phyloP scores from a whole-genome alignment of 2,113 vertebrate species.

The Indicator maculatus region DNA sequence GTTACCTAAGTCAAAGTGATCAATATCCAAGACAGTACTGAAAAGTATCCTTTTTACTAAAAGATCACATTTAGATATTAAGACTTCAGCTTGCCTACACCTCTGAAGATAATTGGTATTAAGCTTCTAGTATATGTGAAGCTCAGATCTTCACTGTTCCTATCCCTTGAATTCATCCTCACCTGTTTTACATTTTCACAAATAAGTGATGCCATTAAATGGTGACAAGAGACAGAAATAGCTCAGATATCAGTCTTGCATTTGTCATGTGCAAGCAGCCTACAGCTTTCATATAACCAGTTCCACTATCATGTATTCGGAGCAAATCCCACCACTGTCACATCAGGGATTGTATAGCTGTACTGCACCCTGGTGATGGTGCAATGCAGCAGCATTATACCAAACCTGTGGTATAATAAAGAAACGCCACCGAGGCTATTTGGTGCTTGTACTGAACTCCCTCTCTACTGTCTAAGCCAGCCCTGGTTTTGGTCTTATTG shows the following conservation, averaged over 20 bases:
- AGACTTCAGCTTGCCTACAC: neutral
- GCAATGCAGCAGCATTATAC: neutral
- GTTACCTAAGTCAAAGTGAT: neutral
- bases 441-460: neutral
- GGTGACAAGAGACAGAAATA: neutral
- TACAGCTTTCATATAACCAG: neutral
- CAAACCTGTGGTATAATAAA: neutral
- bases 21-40: neutral
- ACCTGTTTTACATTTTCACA: fast-evolving
- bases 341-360: neutral
- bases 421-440: neutral
- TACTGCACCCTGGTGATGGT: neutral
- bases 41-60: neutral
- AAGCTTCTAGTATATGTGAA: neutral
- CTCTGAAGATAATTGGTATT: neutral
- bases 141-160: neutral
- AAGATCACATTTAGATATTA: neutral
- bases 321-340: neutral
- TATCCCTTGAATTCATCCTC: neutral
- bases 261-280: neutral
- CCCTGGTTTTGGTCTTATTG: neutral
- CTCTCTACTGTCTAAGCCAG: neutral
- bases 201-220: neutral
- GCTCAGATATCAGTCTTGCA: neutral
- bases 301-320: neutral